Evolutionary conservation across 2,113 vertebrate species (phyloP).

Genomic region (Epinephelus moara): DNA sequence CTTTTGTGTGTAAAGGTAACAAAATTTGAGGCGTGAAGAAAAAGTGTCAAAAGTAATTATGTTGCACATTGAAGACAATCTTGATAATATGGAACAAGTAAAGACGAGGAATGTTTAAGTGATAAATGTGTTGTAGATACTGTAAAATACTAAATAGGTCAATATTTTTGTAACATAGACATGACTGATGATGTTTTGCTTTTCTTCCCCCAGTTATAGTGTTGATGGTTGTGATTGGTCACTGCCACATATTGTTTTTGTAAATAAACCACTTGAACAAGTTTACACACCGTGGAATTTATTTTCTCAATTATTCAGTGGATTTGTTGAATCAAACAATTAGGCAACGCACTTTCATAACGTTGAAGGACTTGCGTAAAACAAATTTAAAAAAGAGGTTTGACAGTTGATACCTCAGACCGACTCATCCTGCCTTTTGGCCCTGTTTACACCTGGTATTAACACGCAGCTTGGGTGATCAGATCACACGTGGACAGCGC

Average conservation of each 20-base stretch:
- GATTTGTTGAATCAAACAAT: not conserved
- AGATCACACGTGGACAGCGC: too few species aligned
- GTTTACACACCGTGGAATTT: not conserved
- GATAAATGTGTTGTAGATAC: slow-evolving; percentile 82
- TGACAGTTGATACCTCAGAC: too few species aligned
- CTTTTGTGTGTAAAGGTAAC: slow-evolving; percentile 59
- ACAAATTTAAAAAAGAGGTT: too few species aligned
- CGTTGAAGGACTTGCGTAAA: not conserved
- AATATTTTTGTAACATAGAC: slow-evolving; percentile 86
- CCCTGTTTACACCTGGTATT: too few species aligned
- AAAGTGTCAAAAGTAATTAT: slow-evolving; percentile 53
- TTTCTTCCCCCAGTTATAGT: slow-evolving; percentile 50
- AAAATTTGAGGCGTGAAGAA: slow-evolving; percentile 46
- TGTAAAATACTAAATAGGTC: slow-evolving; percentile 83
- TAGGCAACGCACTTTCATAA: not conserved
- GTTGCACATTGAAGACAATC: slow-evolving; percentile 78
- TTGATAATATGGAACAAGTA: slow-evolving; percentile 62
- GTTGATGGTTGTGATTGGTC: slow-evolving; percentile 56
- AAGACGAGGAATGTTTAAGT: slow-evolving; percentile 68
- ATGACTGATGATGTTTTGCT: slow-evolving; percentile 52
- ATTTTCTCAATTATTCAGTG: not conserved
- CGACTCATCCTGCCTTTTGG: too few species aligned
- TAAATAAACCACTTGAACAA: slow-evolving; percentile 81
- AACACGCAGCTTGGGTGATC: too few species aligned
- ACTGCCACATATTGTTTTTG: slow-evolving; percentile 60